phyloP scores from a whole-genome alignment of 2,888 invertebrate genomes.

The Heliconius ethilla region DNA sequence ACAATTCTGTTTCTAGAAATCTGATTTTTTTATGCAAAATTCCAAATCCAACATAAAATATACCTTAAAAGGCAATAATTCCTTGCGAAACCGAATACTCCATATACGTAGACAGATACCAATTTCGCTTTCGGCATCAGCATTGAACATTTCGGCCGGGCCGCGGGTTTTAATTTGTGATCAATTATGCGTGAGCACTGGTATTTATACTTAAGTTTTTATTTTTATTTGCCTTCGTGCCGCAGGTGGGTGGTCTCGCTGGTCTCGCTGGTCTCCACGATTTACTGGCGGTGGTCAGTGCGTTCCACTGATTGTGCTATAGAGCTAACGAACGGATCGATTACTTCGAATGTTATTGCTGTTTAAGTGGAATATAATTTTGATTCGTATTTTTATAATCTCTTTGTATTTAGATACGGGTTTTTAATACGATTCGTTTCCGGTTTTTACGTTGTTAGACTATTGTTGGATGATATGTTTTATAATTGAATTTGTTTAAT shows the following conservation, averaged over 20 bases:
- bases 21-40: neutral
- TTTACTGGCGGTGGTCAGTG: constrained; percentile 74
- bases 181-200: constrained; percentile 81
- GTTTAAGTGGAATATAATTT: constrained; percentile 39
- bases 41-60: neutral
- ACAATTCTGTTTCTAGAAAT: neutral
- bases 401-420: constrained; percentile 36
- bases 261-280: constrained; percentile 82
- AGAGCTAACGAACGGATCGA: constrained; percentile 50
- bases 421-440: constrained; percentile 16
- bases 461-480: neutral
- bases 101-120: constrained; percentile 54
- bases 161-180: constrained; percentile 81
- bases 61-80: constrained; percentile 24
- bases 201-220: constrained; percentile 79
- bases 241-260: constrained; percentile 75
- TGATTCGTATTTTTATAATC: constrained; percentile 40
- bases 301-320: constrained; percentile 74
- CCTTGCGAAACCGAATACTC: constrained; percentile 41
- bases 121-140: constrained; percentile 77
- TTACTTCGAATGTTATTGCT: constrained; percentile 43
- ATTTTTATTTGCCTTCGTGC: constrained; percentile 78
- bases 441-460: constrained; percentile 16
- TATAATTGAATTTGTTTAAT: neutral
- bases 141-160: constrained; percentile 79